Evolutionary conservation across 2,888 invertebrate genomes (phyloP).

Genomic region (Agrotis exclamationis): DNA sequence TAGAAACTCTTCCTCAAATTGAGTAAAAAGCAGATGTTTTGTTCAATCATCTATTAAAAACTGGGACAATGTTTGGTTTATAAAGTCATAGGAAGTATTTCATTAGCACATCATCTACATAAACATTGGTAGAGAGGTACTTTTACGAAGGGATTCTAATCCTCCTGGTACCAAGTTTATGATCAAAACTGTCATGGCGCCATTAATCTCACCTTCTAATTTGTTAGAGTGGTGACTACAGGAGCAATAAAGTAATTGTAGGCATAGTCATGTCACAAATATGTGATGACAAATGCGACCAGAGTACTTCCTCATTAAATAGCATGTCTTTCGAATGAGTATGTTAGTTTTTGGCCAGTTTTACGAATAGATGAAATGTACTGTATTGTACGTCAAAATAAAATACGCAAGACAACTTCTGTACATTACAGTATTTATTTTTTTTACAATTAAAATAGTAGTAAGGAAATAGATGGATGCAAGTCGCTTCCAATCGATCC

Average conservation of each 20-base stretch:
- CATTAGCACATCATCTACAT: not conserved
- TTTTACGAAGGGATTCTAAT: slow-evolving; percentile 3
- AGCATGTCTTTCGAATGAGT: slow-evolving; percentile 1
- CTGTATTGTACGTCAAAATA: too few species aligned
- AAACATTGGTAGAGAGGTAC: not conserved
- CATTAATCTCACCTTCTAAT: slow-evolving; percentile 50
- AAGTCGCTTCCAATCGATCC: too few species aligned
- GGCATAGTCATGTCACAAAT: slow-evolving; percentile 58
- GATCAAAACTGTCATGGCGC: slow-evolving; percentile 11
- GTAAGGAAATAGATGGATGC: too few species aligned
- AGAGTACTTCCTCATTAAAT: slow-evolving; percentile 59
- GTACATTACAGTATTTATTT: too few species aligned
- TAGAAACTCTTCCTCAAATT: not conserved
- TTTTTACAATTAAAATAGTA: too few species aligned
- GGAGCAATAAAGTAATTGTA: slow-evolving; percentile 57
- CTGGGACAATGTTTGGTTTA: too few species aligned
- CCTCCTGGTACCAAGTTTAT: slow-evolving; percentile 5
- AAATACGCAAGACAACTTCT: too few species aligned
- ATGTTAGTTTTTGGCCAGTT: not conserved
- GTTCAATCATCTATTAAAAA: too few species aligned
- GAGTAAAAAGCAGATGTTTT: not conserved
- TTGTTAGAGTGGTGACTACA: slow-evolving; percentile 51
- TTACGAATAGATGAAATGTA: not conserved
- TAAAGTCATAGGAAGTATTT: too few species aligned
- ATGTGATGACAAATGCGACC: slow-evolving; percentile 41